Evolutionary conservation across 2,888 invertebrate species (phyloP), one percentile per base, ranked within the genome.

Genomic region (Drosophila putrida): DNA sequence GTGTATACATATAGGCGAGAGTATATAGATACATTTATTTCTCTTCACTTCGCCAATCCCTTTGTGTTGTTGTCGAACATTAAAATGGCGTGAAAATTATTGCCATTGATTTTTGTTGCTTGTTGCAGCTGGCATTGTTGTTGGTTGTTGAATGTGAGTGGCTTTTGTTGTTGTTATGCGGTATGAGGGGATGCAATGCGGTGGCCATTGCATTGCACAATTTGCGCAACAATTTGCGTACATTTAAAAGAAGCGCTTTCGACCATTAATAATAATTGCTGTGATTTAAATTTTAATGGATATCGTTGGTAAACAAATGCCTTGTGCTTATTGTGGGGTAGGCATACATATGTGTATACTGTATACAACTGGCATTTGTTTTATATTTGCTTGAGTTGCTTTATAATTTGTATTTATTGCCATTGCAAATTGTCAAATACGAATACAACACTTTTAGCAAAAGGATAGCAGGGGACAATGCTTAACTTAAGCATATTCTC

Each of bases 241-340:
- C 89, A 89, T 85, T 88, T 88, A 80, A 84, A 91, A 90, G 58
- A 87, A 76, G 80, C 82, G 77, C 77, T 82, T 81, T 82, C 80
- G 77, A 70, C 84, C 90, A 90, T 91, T 90, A 91, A 91, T 91
- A 88, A 90, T 89, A 90, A 91, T 91, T 91, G 90, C 86, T 87
- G 75, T 88, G 91, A 89, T 90, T 91, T 89, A 91, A 91, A 86
- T 89, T 90, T 91, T 90, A 90, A 90, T 91, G 87, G 91, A 87
- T 75, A 90, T 90, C 83, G 86, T 71, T 85, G 83, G 77, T 64
- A 71, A 75, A 72, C 90, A 85, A 77, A 66, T 71, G 84, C 41
- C 33, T n/a, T 3, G 9, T 20, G 4, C 6, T 11, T 20, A 39
- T n/a, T n/a, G 13, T 9, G 51, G 27, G 9, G 4, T 0, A 3